Base-by-base conservation (phyloP, 2,797 vertebrate species). In the Rachycentron canadum region DNA sequence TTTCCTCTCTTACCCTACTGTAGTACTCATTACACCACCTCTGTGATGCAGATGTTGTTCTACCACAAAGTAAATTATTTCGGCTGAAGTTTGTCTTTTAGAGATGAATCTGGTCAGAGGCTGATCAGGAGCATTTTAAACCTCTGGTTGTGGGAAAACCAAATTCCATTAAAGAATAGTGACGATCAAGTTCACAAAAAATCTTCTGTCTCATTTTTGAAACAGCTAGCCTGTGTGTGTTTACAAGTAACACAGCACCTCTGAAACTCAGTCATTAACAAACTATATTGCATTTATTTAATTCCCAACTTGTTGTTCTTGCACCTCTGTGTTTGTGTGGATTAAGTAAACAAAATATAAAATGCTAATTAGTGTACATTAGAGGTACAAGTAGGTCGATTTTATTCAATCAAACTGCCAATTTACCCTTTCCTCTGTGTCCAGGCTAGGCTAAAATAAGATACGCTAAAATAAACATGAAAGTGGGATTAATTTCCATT, bases 1-100 rank as follows among this genome's bases (percentile, higher is more conserved):
- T 86, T 78, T 69, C 36, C 41, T 64, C 53, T 59, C 34, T 28
- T 52, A 30, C 45, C 5, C 3, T 32, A 25, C 68, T 52, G 23
- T 67, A 34, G 26, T 16, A 14, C 10, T 30, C 30, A 47, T 76
- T n/a, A 62, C 52, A 28, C 38, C 2, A 1, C 14, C 17, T n/a
- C 34, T 41, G 19, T 7, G 12, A 50, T 72, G 41, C 57, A 36
- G 0, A 64, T 50, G 61, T 74, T 72, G 28, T 79, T 49, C 25
- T 56, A 49, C 61, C 17, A 30, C 25, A 41, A 25, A 34, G 62
- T 55, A 12, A 63, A 59, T 59, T 7, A 47, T 43, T 21, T 28
- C 28, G 45, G 21, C 13, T 3, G 19, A 2, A 26, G 9, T 23
- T 25, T 3, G 13, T 75, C 19, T 47, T 41, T 47, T 4, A 25